Evolutionary conservation across 1,140 invertebrate species (phyloP), one percentile per base, ranked within the genome.

Genomic region (Drosophila ficusphila): DNA sequence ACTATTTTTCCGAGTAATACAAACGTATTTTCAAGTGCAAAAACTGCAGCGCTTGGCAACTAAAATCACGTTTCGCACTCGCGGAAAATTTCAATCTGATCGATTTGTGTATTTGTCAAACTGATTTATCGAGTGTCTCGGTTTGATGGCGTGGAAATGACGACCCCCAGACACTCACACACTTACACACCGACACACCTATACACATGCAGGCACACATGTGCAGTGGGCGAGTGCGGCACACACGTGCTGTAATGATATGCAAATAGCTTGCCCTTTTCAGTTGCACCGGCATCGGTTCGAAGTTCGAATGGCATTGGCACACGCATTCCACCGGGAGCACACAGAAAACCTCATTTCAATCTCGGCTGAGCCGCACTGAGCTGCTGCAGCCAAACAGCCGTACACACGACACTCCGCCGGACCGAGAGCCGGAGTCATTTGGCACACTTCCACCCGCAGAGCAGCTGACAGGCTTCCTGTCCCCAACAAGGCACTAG

Each of bases 181-280:
- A 62, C 29, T 19, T 19, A 42, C 54, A 38, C 31, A 52, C 44
- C 31, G 14, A 46, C 33, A 34, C 4, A 18, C 34, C 11, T 3
- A 4, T 18, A 5, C 41, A 4, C 36, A n/a, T n/a, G n/a, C n/a
- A n/a, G n/a, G n/a, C n/a, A n/a, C n/a, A n/a, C n/a, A n/a, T n/a
- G n/a, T 23, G 34, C 39, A n/a, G n/a, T 14, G 31, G 27, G 19
- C 16, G 23, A 27, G 49, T 23, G 36, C 36, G 25, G 39, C 34
- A 56, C 29, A 68, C 44, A 74, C 33, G 47, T 27, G 25, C 25
- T 21, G 73, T 88, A 86, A 88, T 86, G 82, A 77, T 81, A 88
- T 86, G 81, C 82, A 81, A 86, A 86, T 88, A 86, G 76, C 39
- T 69, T 85, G 79, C 76, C 61, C 79, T 86, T 85, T 86, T 76